Evolutionary conservation across 2,888 invertebrate genomes (phyloP).

Genomic region (Amphipyra berbera): DNA sequence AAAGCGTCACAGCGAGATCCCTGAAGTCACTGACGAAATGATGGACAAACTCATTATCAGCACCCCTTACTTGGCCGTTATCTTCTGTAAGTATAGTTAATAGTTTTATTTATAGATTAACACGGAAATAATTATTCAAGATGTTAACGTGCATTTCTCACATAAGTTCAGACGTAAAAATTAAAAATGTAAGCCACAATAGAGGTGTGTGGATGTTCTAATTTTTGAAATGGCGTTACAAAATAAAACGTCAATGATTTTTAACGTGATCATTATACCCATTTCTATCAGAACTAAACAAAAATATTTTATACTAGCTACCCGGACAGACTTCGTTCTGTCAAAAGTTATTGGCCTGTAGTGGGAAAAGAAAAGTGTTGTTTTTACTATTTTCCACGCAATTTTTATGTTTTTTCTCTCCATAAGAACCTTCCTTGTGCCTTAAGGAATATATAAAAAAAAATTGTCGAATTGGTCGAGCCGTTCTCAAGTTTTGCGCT

Average conservation of each 20-base stretch:
- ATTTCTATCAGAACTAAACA: too few species aligned
- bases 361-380: too few species aligned
- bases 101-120: background rate
- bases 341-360: too few species aligned
- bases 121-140: background rate
- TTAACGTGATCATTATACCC: too few species aligned
- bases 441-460: too few species aligned
- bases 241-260: background rate
- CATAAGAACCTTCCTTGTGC: too few species aligned
- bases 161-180: slow-evolving; percentile 23
- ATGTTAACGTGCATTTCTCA: slow-evolving; percentile 10
- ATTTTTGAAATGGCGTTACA: background rate
- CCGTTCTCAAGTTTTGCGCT: too few species aligned
- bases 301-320: too few species aligned
- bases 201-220: slow-evolving; percentile 25
- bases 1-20: slow-evolving; percentile 96
- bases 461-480: too few species aligned
- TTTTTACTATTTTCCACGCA: too few species aligned
- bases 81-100: slow-evolving; percentile 94
- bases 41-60: slow-evolving; percentile 96
- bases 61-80: slow-evolving; percentile 95
- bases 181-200: slow-evolving; percentile 15
- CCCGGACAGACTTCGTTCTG: too few species aligned
- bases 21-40: slow-evolving; percentile 98
- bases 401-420: too few species aligned